Percentiles rank a stretch among this genome's conserved stretches.
These are phyloP conservation scores for Odontophorus gujanensis DNA, from an alignment of 2,113 vertebrate species.

Conservation along the genomic window DNA sequence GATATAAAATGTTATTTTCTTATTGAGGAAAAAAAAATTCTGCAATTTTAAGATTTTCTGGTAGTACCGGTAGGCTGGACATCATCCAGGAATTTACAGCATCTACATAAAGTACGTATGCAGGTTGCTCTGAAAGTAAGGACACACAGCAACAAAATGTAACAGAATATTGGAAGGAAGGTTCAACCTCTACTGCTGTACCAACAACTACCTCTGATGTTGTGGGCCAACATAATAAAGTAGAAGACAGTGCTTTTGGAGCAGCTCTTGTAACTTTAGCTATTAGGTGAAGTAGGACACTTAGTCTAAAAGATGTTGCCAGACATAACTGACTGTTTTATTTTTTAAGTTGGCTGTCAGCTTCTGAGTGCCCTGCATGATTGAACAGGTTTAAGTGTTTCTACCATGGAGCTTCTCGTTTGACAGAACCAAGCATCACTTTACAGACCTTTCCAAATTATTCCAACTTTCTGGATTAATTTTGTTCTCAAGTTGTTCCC, in stretches of 20 bases:
- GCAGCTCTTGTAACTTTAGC: neutral
- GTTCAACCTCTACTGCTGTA: too few relatives aligned
- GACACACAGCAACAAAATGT: too few relatives aligned
- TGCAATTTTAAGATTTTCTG: neutral
- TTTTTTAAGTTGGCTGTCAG: neutral
- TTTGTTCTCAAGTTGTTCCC: neutral
- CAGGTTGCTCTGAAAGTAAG: too few relatives aligned
- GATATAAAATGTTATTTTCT: neutral
- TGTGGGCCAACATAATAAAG: too few relatives aligned
- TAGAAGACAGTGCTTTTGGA: too few relatives aligned
- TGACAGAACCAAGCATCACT: neutral
- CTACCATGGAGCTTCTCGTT: neutral
- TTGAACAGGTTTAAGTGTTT: neutral
- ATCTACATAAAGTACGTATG: neutral
- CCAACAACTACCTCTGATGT: too few relatives aligned
- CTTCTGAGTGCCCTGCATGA: neutral
- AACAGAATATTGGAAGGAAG: too few relatives aligned
- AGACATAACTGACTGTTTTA: neutral
- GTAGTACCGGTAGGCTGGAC: neutral
- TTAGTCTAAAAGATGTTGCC: neutral
- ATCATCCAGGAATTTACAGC: neutral
- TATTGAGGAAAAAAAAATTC: neutral
- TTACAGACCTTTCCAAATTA: neutral
- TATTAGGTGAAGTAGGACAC: neutral
- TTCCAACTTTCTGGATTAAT: neutral